A percentile compares a stretch with the other conserved stretches of the same genome.
These are phyloP conservation scores for Sinopyrophorus schimmeli DNA, from an alignment of 2,888 invertebrate genomes.

Conservation along the genomic window DNA sequence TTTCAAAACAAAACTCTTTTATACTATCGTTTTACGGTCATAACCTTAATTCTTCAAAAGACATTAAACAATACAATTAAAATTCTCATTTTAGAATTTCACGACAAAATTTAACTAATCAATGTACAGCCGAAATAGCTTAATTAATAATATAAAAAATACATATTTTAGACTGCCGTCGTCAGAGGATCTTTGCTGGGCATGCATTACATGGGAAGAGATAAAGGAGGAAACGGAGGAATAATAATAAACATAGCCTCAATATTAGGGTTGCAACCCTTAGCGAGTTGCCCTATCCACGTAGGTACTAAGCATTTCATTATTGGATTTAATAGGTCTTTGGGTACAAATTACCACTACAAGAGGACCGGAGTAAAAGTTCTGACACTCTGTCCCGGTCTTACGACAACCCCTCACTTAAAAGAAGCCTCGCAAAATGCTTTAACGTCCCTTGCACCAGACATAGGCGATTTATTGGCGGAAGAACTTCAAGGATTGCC, in stretches of 20 bases:
- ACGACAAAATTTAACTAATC: too few relatives aligned
- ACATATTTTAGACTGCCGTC: conserved; percentile 53
- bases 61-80: too few relatives aligned
- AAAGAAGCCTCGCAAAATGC: conserved; percentile 43
- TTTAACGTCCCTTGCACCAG: conserved; percentile 36
- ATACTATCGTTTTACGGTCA: too few relatives aligned
- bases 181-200: conserved; percentile 59
- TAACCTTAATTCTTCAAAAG: too few relatives aligned
- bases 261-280: conserved; percentile 60
- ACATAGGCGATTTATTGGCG: conserved; percentile 42
- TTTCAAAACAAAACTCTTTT: too few relatives aligned
- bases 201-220: conserved; percentile 62
- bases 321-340: conserved; percentile 59
- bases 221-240: conserved; percentile 64
- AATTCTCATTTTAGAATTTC: too few relatives aligned
- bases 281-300: conserved; percentile 62
- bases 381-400: conserved; percentile 55
- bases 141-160: too few relatives aligned
- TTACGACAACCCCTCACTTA: conserved; percentile 52
- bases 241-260: conserved; percentile 70
- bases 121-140: too few relatives aligned
- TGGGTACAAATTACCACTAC: conserved; percentile 50
- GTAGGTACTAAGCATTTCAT: conserved; percentile 64
- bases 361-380: conserved; percentile 53
- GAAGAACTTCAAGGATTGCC: conserved; percentile 47